Percentiles rank a stretch among this genome's conserved stretches.
phyloP scores from a whole-genome alignment of 2,113 vertebrate species.

The Gobius niger region DNA sequence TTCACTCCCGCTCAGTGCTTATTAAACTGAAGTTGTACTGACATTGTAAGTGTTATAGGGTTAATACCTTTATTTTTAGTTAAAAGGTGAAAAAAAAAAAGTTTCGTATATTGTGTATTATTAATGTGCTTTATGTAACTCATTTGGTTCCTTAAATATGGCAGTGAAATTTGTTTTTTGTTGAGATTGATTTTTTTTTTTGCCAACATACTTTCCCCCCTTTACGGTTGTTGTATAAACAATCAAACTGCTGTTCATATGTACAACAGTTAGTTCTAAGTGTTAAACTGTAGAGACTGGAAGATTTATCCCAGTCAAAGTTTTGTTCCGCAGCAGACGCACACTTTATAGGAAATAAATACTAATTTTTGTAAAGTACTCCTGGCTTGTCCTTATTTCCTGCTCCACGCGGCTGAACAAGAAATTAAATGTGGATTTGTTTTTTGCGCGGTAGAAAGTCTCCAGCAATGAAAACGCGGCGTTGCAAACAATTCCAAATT shows the following conservation, averaged over 20 bases:
- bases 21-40: background rate
- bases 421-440: background rate
- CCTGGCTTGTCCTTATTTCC: conserved; percentile 12
- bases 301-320: conserved; percentile 27
- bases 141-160: background rate
- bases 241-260: conserved; percentile 35
- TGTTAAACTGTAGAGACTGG: conserved; percentile 36
- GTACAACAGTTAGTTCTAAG: conserved; percentile 24
- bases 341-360: conserved; percentile 71
- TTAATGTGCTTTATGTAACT: conserved; percentile 26
- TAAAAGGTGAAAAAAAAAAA: conserved; percentile 50
- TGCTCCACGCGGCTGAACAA: background rate
- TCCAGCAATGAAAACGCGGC: background rate
- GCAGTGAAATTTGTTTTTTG: conserved; percentile 20
- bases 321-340: conserved; percentile 36
- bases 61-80: conserved; percentile 64
- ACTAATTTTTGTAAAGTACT: conserved; percentile 58
- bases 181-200: background rate
- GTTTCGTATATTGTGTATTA: conserved; percentile 17
- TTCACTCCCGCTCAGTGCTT: background rate
- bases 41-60: conserved; percentile 13
- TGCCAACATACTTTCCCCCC: conserved; percentile 11
- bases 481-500: background rate
- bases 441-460: background rate
- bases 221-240: conserved; percentile 34